Evolutionary conservation across 2,113 vertebrate genomes (phyloP).

Genomic region (Fukomys damarensis): DNA sequence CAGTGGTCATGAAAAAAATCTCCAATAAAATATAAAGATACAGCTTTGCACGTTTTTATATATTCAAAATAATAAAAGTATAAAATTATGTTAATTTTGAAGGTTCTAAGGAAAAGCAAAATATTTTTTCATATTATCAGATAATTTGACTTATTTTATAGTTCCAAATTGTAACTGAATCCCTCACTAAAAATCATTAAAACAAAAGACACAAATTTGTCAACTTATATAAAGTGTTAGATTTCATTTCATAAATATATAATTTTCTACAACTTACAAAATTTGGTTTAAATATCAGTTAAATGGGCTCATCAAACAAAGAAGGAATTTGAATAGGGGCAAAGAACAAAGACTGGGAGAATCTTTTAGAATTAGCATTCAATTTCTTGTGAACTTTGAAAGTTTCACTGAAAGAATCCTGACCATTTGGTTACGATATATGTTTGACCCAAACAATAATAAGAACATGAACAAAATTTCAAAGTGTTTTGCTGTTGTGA

Average conservation of each 20-base stretch:
- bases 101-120: not conserved
- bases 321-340: not conserved
- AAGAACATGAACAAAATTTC: not conserved
- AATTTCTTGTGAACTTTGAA: not conserved
- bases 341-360: not conserved
- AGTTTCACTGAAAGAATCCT: not conserved
- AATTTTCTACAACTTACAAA: not conserved
- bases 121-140: not conserved
- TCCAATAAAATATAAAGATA: constrained; percentile 11
- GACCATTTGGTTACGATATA: not conserved
- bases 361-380: not conserved
- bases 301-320: not conserved
- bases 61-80: not conserved
- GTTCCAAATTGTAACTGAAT: constrained; percentile 20
- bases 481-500: not conserved
- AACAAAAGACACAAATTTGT: not conserved
- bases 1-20: not conserved
- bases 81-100: not conserved
- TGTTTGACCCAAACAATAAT: not conserved
- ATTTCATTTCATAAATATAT: not conserved
- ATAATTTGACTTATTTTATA: constrained; percentile 43
- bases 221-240: not conserved
- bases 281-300: not conserved
- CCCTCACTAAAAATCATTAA: not conserved
- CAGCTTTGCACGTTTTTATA: not conserved